Evolutionary conservation across 2,888 invertebrate species (phyloP).

Genomic region (Chloromyia formosa): DNA sequence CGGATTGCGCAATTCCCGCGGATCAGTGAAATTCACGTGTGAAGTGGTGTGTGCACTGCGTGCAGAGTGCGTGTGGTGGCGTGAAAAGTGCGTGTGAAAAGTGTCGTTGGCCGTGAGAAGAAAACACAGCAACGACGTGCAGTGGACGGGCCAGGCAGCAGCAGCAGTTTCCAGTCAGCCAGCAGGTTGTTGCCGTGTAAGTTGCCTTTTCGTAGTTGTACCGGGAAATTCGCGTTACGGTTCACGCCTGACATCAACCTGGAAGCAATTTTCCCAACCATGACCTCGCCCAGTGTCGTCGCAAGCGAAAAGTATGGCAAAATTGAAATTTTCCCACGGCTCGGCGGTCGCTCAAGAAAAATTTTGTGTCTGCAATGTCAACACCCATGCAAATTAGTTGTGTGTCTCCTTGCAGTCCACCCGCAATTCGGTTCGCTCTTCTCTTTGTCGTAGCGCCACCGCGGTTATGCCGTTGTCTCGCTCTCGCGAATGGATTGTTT

Average conservation of each 20-base stretch:
- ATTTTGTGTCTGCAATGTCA: slow-evolving; percentile 48
- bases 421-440: slow-evolving; percentile 16
- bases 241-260: not conserved
- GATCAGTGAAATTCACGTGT: slow-evolving; percentile 26
- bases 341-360: slow-evolving; percentile 17
- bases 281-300: slow-evolving; percentile 26
- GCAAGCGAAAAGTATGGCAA: slow-evolving; percentile 44
- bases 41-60: not conserved
- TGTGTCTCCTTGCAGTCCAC: slow-evolving; percentile 30
- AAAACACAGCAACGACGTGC: not conserved
- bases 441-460: slow-evolving; percentile 19
- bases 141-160: slow-evolving; percentile 7
- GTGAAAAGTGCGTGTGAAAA: slow-evolving; percentile 37
- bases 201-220: not conserved
- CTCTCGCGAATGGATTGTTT: slow-evolving; percentile 32
- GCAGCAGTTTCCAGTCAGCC: too few species aligned
- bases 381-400: slow-evolving; percentile 50
- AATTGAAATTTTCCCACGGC: slow-evolving; percentile 44
- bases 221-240: not conserved
- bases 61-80: slow-evolving; percentile 38
- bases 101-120: not conserved
- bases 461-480: not conserved
- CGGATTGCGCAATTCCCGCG: slow-evolving; percentile 16
- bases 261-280: not conserved
- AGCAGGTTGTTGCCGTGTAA: slow-evolving; percentile 5